Percentiles rank a stretch among this genome's conserved stretches.
These are phyloP conservation scores for Threskiornis aethiopicus DNA, from an alignment of 2,797 vertebrate genomes.

Conservation along the genomic window DNA sequence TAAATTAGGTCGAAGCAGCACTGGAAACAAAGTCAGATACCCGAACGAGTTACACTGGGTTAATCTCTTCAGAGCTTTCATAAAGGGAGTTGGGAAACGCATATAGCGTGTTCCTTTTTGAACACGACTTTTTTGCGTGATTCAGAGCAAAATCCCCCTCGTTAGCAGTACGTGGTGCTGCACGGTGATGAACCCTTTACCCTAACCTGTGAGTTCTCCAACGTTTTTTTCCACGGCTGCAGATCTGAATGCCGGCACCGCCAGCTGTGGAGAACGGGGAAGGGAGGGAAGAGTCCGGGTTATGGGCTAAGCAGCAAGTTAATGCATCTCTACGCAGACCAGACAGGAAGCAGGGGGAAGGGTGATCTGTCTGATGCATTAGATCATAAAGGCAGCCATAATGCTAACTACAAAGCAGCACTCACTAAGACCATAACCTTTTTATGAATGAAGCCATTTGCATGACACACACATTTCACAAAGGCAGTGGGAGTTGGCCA, in stretches of 20 bases:
- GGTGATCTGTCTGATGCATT: slow-evolving; percentile 69
- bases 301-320: slow-evolving; percentile 72
- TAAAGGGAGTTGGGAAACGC: not conserved
- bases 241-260: not conserved
- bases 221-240: not conserved
- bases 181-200: not conserved
- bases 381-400: slow-evolving; percentile 64
- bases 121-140: rapidly evolving
- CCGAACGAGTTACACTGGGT: not conserved
- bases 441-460: slow-evolving; percentile 55
- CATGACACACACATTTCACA: slow-evolving; percentile 42
- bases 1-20: not conserved
- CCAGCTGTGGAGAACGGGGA: not conserved
- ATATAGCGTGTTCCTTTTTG: rapidly evolving
- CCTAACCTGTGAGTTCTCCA: not conserved
- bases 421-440: slow-evolving; percentile 35
- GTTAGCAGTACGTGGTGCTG: not conserved
- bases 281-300: slow-evolving; percentile 43
- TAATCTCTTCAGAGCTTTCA: not conserved
- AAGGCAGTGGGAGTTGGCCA: not conserved
- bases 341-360: slow-evolving; percentile 57
- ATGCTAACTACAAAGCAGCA: slow-evolving; percentile 72
- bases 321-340: slow-evolving; percentile 78
- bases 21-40: not conserved
- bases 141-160: not conserved